These are phyloP conservation scores for Melikaiella ostensackeni DNA, from an alignment of 2,888 invertebrate genomes.

Conservation along the genomic window DNA sequence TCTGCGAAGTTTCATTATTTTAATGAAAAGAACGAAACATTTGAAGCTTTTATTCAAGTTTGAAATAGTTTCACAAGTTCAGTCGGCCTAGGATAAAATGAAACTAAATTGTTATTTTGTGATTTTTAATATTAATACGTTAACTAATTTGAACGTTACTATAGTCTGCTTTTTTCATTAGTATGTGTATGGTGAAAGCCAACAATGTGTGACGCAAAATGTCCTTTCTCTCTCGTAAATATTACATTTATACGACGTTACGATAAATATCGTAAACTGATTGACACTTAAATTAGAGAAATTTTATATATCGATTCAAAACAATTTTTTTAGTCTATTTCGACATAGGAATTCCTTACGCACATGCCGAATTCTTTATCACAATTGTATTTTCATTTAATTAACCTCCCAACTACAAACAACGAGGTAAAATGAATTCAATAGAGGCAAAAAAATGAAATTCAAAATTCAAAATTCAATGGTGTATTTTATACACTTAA, in stretches of 20 bases:
- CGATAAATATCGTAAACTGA: not conserved
- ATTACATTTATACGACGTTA: constrained; percentile 7
- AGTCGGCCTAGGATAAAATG: not conserved
- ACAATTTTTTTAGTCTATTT: not conserved
- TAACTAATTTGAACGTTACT: not conserved
- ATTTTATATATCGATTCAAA: not conserved
- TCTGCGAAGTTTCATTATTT: too few species aligned
- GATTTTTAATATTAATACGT: not conserved
- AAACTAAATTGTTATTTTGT: not conserved
- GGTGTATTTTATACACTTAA: constrained; percentile 4
- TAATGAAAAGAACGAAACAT: not conserved
- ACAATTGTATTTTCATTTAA: not conserved
- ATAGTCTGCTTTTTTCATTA: constrained; percentile 1
- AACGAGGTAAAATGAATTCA: not conserved
- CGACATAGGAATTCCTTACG: not conserved
- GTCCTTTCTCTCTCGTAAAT: not conserved
- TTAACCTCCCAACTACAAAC: not conserved
- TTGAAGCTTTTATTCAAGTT: not conserved
- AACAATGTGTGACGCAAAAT: not conserved
- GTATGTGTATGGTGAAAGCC: not conserved
- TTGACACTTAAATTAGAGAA: not conserved
- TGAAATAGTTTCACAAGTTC: not conserved
- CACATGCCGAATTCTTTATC: constrained; percentile 2
- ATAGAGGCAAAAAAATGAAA: not conserved
- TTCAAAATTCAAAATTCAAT: not conserved